Percentiles rank a stretch among this genome's conserved stretches.
phyloP scores from a whole-genome alignment of 2,797 vertebrate species.

The Enteromius argenteus region DNA sequence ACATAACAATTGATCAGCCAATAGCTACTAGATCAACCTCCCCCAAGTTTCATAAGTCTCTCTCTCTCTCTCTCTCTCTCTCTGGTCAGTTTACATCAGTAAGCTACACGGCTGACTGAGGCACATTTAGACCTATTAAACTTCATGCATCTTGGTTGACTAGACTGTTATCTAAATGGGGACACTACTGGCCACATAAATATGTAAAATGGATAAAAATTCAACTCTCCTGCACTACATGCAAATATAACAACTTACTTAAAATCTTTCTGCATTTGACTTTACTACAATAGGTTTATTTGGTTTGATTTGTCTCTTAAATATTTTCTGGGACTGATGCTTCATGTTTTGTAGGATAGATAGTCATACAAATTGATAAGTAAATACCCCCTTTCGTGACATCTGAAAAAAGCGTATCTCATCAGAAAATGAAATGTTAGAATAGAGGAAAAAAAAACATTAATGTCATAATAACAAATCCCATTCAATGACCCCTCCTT shows the following conservation, averaged over 20 bases:
- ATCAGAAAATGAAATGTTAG: not conserved
- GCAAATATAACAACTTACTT: not conserved
- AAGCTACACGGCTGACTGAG: not conserved
- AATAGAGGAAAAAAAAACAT: not conserved
- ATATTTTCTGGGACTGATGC: not conserved
- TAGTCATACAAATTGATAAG: not conserved
- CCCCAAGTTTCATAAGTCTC: slow-evolving; percentile 69
- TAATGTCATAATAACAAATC: slow-evolving; percentile 6
- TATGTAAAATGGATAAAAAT: not conserved
- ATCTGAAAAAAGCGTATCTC: not conserved
- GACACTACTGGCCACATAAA: not conserved
- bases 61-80: slow-evolving; percentile 24
- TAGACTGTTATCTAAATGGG: not conserved
- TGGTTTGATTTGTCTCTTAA: not conserved
- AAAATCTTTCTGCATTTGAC: not conserved
- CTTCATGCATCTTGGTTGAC: not conserved
- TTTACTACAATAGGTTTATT: not conserved
- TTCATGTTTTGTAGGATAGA: not conserved
- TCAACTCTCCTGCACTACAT: not conserved
- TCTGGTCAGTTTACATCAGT: not conserved
- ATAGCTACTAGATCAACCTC: slow-evolving; percentile 78
- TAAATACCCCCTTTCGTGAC: not conserved
- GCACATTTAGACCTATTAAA: not conserved
- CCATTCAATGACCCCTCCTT: not conserved
- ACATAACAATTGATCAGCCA: slow-evolving; percentile 74